These are phyloP conservation scores for Lordiphosa andalusiaca DNA, from an alignment of 2,888 invertebrate species.

Conservation along the genomic window DNA sequence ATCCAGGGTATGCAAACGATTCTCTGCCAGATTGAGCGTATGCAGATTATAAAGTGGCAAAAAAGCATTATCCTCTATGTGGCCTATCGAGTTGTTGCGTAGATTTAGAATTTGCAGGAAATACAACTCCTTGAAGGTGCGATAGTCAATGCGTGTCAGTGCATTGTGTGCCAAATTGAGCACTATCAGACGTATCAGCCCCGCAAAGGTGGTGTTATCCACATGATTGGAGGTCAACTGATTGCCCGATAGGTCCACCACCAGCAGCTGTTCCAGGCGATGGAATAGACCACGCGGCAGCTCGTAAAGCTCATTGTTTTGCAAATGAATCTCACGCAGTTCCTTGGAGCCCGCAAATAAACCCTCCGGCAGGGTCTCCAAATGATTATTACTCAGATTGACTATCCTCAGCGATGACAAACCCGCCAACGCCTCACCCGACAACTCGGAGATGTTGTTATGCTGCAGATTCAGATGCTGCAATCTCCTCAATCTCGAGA, in stretches of 20 bases:
- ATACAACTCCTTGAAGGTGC: conserved; percentile 92
- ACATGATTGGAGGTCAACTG: conserved; percentile 91
- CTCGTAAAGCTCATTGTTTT: conserved; percentile 91
- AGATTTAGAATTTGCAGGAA: conserved; percentile 92
- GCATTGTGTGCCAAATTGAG: conserved; percentile 92
- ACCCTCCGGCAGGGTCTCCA: conserved; percentile 90
- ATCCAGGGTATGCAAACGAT: conserved; percentile 89
- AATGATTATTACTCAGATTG: conserved; percentile 92
- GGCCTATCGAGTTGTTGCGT: conserved; percentile 92
- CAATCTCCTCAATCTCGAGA: conserved; percentile 88
- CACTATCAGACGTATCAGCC: conserved; percentile 90
- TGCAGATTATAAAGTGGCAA: conserved; percentile 92
- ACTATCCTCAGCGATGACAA: conserved; percentile 89
- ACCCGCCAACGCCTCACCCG: conserved; percentile 89
- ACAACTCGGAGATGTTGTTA: conserved; percentile 91
- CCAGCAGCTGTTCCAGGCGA: conserved; percentile 90
- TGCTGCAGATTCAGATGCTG: conserved; percentile 90
- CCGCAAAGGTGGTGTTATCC: conserved; percentile 92
- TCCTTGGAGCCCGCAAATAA: conserved; percentile 91
- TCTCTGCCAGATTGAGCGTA: conserved; percentile 93
- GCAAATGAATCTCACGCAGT: conserved; percentile 90
- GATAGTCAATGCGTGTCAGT: conserved; percentile 89
- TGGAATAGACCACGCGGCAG: conserved; percentile 91
- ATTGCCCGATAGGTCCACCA: conserved; percentile 92
- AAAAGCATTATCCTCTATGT: conserved; percentile 93